Evolutionary conservation across 2,888 invertebrate species (phyloP).

Genomic region (Cryptophagus acutangulus): DNA sequence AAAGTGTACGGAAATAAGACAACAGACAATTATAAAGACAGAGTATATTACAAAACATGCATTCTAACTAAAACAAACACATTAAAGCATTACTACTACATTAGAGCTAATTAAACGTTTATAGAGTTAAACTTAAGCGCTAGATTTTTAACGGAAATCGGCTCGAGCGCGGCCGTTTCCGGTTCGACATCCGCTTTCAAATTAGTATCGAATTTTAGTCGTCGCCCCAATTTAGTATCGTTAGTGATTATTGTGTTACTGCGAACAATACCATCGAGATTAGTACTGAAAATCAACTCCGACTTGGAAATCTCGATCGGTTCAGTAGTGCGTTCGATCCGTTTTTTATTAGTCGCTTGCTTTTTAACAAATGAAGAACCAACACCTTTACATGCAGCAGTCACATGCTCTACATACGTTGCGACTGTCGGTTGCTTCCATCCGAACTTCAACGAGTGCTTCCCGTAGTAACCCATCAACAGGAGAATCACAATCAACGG

Average conservation of each 20-base stretch:
- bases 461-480: slow-evolving; percentile 70
- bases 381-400: slow-evolving; percentile 41
- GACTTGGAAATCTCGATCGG: slow-evolving; percentile 55
- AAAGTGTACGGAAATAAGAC: no score
- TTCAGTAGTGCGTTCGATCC: slow-evolving; percentile 6
- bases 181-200: no score
- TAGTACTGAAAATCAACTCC: slow-evolving; percentile 62
- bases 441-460: slow-evolving; percentile 59
- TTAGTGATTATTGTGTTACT: slow-evolving; percentile 39
- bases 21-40: background rate
- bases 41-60: no score
- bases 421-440: slow-evolving; percentile 51
- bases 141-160: slow-evolving; percentile 31
- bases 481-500: slow-evolving; percentile 65
- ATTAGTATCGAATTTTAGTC: no score
- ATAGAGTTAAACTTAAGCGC: slow-evolving; percentile 29
- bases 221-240: no score
- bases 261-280: slow-evolving; percentile 52
- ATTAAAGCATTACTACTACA: background rate
- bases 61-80: no score
- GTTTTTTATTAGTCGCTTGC: background rate
- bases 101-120: slow-evolving; percentile 1
- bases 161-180: no score
- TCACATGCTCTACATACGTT: slow-evolving; percentile 49
- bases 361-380: slow-evolving; percentile 20